Evolutionary conservation across 2,888 invertebrate species (phyloP).

Genomic region (Embidobia sp.): DNA sequence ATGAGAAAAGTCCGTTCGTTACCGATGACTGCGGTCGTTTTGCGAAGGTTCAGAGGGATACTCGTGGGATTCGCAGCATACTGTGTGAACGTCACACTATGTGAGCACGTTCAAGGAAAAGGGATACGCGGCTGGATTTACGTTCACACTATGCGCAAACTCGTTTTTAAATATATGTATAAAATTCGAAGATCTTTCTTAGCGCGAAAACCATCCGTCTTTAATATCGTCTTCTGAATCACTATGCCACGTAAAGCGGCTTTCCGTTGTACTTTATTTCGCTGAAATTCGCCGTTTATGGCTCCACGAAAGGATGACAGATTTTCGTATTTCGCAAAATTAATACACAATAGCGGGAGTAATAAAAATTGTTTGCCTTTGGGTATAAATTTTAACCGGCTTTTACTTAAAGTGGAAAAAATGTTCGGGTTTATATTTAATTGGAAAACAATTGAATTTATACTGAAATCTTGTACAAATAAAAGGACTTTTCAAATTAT

Average conservation of each 20-base stretch:
- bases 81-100: constrained; percentile 77
- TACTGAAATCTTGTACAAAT: too few relatives aligned
- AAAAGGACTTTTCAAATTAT: too few relatives aligned
- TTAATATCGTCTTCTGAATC: constrained; percentile 41
- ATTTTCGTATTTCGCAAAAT: constrained; percentile 28
- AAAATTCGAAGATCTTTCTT: constrained; percentile 38
- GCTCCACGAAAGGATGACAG: constrained; percentile 30
- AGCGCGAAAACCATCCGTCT: constrained; percentile 24
- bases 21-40: constrained; percentile 55
- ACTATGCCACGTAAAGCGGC: constrained; percentile 45
- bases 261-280: constrained; percentile 48
- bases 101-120: constrained; percentile 67
- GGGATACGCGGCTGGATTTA: neutral
- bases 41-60: constrained; percentile 61
- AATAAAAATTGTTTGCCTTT: neutral
- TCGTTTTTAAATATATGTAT: constrained; percentile 16
- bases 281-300: constrained; percentile 27
- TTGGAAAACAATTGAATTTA: too few relatives aligned
- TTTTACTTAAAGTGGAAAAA: neutral
- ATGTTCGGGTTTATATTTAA: too few relatives aligned
- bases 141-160: neutral
- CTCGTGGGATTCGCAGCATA: constrained; percentile 69
- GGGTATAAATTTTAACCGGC: neutral
- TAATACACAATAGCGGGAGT: constrained; percentile 8
- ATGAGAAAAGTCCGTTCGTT: constrained; percentile 35